Evolutionary conservation across 2,797 vertebrate genomes (phyloP).

Genomic region (Lagocephalus sceleratus): DNA sequence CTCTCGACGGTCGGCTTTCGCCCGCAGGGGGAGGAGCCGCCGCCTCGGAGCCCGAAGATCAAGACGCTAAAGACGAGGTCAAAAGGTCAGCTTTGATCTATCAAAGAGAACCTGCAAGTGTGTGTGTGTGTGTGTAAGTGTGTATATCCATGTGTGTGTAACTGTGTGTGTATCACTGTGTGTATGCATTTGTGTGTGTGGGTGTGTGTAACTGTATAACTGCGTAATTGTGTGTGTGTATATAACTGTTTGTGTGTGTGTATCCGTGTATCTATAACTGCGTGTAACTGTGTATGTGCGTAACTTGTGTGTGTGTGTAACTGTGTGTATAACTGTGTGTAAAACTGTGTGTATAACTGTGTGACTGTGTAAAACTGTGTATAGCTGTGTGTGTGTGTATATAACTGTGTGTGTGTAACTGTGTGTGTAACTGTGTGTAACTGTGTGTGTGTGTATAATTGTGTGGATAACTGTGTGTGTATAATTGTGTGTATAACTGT

Average conservation of each 20-base stretch:
- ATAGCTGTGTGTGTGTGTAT: slow-evolving; percentile 7
- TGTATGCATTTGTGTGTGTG: slow-evolving; percentile 31
- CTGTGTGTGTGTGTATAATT: slow-evolving; percentile 14
- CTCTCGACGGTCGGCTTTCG: too few relatives aligned
- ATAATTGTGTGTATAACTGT: slow-evolving; percentile 35
- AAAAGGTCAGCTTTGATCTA: too few relatives aligned
- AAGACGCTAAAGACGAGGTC: neutral
- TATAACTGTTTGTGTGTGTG: too few relatives aligned
- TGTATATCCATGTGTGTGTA: neutral
- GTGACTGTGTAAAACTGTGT: slow-evolving; percentile 33
- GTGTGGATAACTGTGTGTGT: too few relatives aligned
- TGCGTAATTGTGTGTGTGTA: slow-evolving; percentile 5
- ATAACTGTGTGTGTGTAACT: slow-evolving; percentile 2
- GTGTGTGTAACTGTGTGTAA: neutral
- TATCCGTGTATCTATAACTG: slow-evolving; percentile 3
- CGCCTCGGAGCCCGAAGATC: too few relatives aligned
- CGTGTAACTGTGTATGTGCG: slow-evolving; percentile 3
- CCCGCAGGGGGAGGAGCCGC: too few relatives aligned
- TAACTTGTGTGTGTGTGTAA: too few relatives aligned
- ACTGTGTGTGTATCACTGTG: slow-evolving; percentile 6
- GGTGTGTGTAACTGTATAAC: neutral
- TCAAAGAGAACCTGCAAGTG: neutral
- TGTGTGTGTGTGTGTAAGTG: slow-evolving; percentile 6
- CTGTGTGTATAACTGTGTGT: too few relatives aligned
- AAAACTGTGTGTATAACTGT: slow-evolving; percentile 16